Evolutionary conservation across 1,140 invertebrate species (phyloP).

Genomic region (Zophobas atratus): DNA sequence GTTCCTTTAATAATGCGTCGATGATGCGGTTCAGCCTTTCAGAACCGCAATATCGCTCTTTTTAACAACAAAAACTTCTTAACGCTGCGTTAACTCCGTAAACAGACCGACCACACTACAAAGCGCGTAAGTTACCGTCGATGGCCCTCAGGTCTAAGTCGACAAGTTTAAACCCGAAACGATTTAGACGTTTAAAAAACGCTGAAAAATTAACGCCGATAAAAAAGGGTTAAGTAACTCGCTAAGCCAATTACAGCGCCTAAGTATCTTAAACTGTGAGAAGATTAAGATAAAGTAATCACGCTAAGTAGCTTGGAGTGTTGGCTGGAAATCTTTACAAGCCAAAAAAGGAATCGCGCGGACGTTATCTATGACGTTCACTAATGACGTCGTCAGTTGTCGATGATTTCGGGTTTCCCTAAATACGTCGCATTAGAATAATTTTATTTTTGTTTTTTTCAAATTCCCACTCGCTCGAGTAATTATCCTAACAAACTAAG

Average conservation of each 20-base stretch:
- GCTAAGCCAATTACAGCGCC: conserved; percentile 12
- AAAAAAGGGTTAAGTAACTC: not conserved
- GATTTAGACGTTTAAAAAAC: not conserved
- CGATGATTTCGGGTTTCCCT: too few species aligned
- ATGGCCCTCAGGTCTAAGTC: not conserved
- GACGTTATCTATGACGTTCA: too few species aligned
- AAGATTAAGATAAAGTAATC: conserved; percentile 40
- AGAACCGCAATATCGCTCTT: not conserved
- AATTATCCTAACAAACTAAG: too few species aligned
- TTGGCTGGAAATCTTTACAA: too few species aligned
- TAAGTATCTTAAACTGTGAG: conserved; percentile 18
- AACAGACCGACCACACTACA: conserved; percentile 21
- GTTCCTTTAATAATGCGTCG: not conserved
- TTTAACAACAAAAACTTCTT: conserved; percentile 31
- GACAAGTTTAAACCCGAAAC: not conserved
- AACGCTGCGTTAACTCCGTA: conserved; percentile 16
- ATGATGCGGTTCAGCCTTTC: not conserved
- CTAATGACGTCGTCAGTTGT: too few species aligned
- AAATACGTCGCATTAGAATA: too few species aligned
- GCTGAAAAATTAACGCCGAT: not conserved
- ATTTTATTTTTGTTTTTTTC: too few species aligned
- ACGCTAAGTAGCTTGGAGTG: conserved; percentile 18
- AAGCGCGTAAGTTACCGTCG: conserved; percentile 30
- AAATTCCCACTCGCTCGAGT: too few species aligned
- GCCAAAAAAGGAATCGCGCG: too few species aligned